These are phyloP conservation scores for Helleia helle DNA, from an alignment of 2,888 invertebrate genomes.

Conservation along the genomic window DNA sequence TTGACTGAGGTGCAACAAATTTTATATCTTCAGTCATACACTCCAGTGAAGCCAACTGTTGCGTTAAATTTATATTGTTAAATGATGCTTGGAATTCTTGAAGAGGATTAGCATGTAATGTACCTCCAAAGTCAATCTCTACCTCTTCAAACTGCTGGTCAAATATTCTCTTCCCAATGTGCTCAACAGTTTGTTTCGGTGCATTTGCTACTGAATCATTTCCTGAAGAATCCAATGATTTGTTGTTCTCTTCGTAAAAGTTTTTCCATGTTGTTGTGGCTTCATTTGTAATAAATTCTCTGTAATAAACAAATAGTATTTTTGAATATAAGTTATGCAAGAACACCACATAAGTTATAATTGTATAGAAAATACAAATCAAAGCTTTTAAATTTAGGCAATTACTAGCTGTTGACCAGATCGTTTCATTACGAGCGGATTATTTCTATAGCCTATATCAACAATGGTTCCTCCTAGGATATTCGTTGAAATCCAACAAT, in stretches of 20 bases:
- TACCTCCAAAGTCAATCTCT: slow-evolving; percentile 38
- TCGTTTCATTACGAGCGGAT: too few relatives aligned
- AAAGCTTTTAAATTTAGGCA: too few relatives aligned
- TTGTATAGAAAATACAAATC: slow-evolving; percentile 22
- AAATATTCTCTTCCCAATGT: slow-evolving; percentile 46
- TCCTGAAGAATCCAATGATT: slow-evolving; percentile 49
- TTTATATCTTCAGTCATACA: slow-evolving; percentile 31
- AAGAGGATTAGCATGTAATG: slow-evolving; percentile 24
- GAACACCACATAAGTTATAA: too few relatives aligned
- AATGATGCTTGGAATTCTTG: slow-evolving; percentile 33
- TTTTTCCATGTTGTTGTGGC: slow-evolving; percentile 65
- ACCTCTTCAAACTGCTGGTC: slow-evolving; percentile 55
- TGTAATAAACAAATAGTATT: slow-evolving; percentile 24
- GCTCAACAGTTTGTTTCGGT: slow-evolving; percentile 32
- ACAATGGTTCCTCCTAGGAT: too few relatives aligned
- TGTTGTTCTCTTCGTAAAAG: slow-evolving; percentile 61
- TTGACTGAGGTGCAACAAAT: slow-evolving; percentile 31
- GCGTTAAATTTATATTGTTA: slow-evolving; percentile 36
- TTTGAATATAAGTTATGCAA: not conserved
- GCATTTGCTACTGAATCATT: slow-evolving; percentile 41
- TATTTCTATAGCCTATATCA: too few relatives aligned
- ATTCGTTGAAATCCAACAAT: too few relatives aligned
- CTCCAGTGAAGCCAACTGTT: slow-evolving; percentile 39
- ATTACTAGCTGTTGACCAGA: too few relatives aligned
- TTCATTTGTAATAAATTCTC: slow-evolving; percentile 58